A percentile compares a stretch with the other conserved stretches of the same genome.
phyloP scores from a whole-genome alignment of 2,113 vertebrate genomes.

The Thryonomys swinderianus region DNA sequence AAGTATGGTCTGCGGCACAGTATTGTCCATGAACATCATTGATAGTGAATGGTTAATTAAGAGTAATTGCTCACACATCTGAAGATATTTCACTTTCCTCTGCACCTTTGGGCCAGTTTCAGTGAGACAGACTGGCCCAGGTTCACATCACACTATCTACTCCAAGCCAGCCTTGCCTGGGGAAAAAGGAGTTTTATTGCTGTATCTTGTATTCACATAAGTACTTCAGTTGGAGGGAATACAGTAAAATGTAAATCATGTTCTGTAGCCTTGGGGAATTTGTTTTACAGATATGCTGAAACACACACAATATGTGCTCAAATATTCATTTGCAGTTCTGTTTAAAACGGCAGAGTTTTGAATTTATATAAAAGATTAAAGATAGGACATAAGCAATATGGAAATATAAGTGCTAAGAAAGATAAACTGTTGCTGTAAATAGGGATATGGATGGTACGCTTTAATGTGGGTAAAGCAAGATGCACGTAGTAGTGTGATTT shows the following conservation, averaged over 20 bases:
- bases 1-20: not conserved
- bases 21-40: not conserved
- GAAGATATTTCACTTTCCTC: not conserved
- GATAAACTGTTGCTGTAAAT: not conserved
- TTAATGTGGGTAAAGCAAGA: not conserved
- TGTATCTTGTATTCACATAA: not conserved
- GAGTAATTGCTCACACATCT: not conserved
- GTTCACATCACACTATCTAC: not conserved
- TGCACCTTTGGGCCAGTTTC: not conserved
- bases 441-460: not conserved
- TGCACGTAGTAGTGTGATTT: not conserved
- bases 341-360: not conserved
- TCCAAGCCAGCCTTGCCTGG: not conserved
- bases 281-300: not conserved
- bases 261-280: not conserved
- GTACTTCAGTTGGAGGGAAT: not conserved
- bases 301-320: not conserved
- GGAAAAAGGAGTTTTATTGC: not conserved
- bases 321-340: not conserved
- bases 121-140: not conserved
- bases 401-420: not conserved
- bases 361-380: not conserved
- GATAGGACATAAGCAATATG: not conserved
- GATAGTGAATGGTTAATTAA: not conserved
- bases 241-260: not conserved